These are phyloP conservation scores for Operophtera brumata DNA, from an alignment of 2,888 invertebrate genomes.

Conservation along the genomic window DNA sequence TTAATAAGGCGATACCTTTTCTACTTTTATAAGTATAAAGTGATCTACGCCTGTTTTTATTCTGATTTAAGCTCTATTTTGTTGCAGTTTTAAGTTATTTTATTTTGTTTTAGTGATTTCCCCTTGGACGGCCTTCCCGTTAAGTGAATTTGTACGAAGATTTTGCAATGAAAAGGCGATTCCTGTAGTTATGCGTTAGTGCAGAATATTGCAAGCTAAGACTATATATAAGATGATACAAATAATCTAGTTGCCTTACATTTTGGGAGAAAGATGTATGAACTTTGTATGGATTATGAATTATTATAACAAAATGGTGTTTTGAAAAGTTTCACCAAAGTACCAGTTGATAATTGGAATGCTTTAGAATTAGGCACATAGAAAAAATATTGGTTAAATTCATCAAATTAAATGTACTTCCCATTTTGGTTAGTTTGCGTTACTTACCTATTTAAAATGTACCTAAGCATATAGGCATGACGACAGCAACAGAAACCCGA, in stretches of 20 bases:
- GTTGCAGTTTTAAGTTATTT: constrained; percentile 14
- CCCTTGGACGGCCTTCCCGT: constrained; percentile 30
- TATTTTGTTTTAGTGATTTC: constrained; percentile 33
- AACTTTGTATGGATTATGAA: constrained; percentile 16
- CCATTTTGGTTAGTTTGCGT: background rate
- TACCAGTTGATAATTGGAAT: background rate
- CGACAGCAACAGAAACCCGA: too few relatives aligned
- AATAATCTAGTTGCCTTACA: constrained; percentile 37
- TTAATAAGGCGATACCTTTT: background rate
- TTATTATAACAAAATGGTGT: constrained; percentile 1
- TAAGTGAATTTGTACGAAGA: constrained; percentile 27
- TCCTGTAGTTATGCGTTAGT: constrained; percentile 15
- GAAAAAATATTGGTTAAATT: background rate
- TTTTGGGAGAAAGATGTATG: constrained; percentile 24
- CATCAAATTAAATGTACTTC: background rate
- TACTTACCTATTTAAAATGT: background rate
- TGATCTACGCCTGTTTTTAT: background rate
- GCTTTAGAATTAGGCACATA: background rate
- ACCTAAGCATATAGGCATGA: too few relatives aligned
- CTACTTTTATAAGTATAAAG: constrained; percentile 8
- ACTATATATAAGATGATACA: constrained; percentile 29
- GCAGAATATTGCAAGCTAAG: constrained; percentile 25
- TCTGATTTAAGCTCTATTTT: background rate
- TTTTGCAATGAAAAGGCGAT: constrained; percentile 31
- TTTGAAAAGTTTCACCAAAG: background rate